Evolutionary conservation across 1,140 invertebrate species (phyloP), one percentile per base, ranked within the genome.

Genomic region (Diprion similis): DNA sequence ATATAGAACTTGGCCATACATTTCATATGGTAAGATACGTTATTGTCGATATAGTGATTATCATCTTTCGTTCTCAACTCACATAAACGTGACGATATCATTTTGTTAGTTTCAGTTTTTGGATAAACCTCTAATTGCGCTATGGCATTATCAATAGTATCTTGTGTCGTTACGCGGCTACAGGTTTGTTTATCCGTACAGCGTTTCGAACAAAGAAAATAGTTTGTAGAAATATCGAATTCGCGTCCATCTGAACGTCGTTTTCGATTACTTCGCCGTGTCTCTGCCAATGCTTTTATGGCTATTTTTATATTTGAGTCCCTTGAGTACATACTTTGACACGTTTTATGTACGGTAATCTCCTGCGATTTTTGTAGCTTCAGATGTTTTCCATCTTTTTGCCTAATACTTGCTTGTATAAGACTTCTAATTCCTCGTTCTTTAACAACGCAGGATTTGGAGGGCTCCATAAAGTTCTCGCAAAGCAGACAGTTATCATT

Each of bases 231-330:
- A 72, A 18, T 65, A 66, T 72, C 64, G 37, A 72, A 72, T 37
- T 15, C 59, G 46, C 66, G 68, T 47, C 66, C 72, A 69, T 48
- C 45, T 69, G n/a, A 11, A 4, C 66, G 0, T 66, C 74, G 66
- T 73, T 70, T 46, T 73, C 46, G 66, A 51, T 69, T 70, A 18
- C 1, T 45, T 72, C 59, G 59, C 75, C 46, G 46, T 66, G 59
- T 78, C 74, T 79, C 78, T 74, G 79, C 73, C 75, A 71, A 73
- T 73, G 69, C 76, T 73, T 66, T 73, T 48, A 51, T 66, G 66
- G 45, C 75, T 81, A 75, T 74, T 77, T 79, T 66, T 77, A 45
- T 77, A 65, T 77, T 66, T 73, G 66, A 69, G 69, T 70, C 11
- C 73, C 75, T 72, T 70, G 46, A 24, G 59, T 71, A 71, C 73